These are phyloP conservation scores for Drosophila austrosaltans DNA, from an alignment of 2,888 invertebrate species.

Conservation along the genomic window DNA sequence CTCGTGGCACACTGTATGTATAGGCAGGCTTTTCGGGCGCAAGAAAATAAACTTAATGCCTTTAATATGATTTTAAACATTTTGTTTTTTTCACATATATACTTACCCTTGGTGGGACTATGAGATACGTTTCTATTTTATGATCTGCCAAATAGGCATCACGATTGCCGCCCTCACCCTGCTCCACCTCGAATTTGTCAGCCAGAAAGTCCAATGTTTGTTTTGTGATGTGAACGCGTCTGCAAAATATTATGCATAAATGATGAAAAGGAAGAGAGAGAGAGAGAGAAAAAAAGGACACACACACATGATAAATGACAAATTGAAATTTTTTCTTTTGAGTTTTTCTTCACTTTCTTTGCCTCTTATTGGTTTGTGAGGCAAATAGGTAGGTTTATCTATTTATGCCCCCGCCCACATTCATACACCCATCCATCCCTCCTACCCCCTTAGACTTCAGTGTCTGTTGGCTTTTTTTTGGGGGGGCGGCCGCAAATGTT, in stretches of 20 bases:
- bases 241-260: constrained; percentile 82
- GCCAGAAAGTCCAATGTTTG: constrained; percentile 92
- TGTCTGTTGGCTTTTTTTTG: constrained; percentile 19
- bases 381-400: constrained; percentile 5
- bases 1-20: constrained; percentile 76
- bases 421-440: background rate
- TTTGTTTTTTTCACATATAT: background rate
- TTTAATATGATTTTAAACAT: too few species aligned
- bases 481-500: constrained; percentile 4
- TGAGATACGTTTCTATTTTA: constrained; percentile 94
- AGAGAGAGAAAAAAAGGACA: too few species aligned
- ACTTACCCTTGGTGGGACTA: constrained; percentile 91
- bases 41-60: background rate
- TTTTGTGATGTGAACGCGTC: constrained; percentile 94
- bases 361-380: constrained; percentile 1
- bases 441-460: background rate
- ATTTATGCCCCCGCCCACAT: background rate
- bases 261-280: background rate
- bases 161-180: constrained; percentile 91
- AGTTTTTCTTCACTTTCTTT: constrained; percentile 11
- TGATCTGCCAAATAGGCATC: constrained; percentile 94
- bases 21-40: constrained; percentile 55
- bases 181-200: constrained; percentile 92
- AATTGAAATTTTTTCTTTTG: constrained; percentile 14
- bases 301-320: constrained; percentile 16